phyloP scores from a whole-genome alignment of 2,113 vertebrate genomes.

The Chloropsis hardwickii region DNA sequence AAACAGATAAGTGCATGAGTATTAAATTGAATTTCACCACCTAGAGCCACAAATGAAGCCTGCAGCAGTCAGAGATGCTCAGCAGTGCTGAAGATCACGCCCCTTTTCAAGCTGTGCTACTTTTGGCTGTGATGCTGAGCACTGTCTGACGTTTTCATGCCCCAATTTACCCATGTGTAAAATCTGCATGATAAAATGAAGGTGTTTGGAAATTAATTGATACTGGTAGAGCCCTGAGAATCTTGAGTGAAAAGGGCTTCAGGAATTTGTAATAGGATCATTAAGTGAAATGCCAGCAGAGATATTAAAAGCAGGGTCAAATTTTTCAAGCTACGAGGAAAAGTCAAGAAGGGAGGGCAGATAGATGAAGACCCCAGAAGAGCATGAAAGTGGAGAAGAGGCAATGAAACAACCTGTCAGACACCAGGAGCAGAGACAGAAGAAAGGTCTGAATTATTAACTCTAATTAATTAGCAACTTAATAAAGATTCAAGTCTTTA shows the following conservation, averaged over 20 bases:
- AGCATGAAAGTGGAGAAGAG: background rate
- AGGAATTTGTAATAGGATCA: conserved; percentile 16
- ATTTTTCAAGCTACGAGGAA: background rate
- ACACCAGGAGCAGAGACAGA: background rate
- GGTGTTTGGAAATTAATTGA: conserved; percentile 9
- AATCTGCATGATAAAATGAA: background rate
- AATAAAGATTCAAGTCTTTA: background rate
- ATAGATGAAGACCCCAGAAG: background rate
- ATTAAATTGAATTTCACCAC: background rate
- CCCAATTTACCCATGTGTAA: background rate
- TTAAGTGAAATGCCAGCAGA: conserved; percentile 51
- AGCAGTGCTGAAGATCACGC: background rate
- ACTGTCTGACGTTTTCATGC: background rate
- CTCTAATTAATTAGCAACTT: conserved; percentile 30
- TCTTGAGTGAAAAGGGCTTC: background rate
- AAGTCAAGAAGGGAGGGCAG: background rate
- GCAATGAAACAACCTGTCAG: background rate
- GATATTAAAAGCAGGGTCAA: conserved; percentile 27
- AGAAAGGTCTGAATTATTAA: background rate
- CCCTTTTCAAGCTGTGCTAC: background rate
- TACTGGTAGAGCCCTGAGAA: background rate
- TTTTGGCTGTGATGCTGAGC: background rate
- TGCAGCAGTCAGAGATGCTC: background rate
- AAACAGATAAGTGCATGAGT: background rate
- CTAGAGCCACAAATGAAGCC: background rate